These are phyloP conservation scores for Rhea pennata DNA, from an alignment of 2,113 vertebrate species.

Conservation along the genomic window DNA sequence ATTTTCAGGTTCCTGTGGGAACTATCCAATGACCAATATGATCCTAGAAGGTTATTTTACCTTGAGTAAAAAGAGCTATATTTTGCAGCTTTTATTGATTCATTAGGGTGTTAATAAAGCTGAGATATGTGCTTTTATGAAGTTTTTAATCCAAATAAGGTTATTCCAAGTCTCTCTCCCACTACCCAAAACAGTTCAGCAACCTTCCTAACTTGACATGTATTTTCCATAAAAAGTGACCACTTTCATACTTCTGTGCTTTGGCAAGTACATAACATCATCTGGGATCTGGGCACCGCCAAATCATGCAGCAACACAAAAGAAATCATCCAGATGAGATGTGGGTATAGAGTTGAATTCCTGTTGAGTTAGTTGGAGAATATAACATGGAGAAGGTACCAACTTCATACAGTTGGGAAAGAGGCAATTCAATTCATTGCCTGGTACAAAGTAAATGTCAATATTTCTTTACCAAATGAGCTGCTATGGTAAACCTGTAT, in stretches of 20 bases:
- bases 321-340: not conserved
- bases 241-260: not conserved
- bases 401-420: rapidly evolving
- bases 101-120: not conserved
- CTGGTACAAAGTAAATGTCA: not conserved
- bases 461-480: not conserved
- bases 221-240: not conserved
- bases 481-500: not conserved
- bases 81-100: not conserved
- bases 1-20: not conserved
- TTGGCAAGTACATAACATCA: not conserved
- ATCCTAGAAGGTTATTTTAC: not conserved
- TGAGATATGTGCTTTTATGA: not conserved
- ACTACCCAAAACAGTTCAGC: not conserved
- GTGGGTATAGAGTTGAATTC: not conserved
- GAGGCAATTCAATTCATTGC: not conserved
- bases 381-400: not conserved
- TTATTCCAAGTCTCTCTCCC: not conserved
- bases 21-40: not conserved
- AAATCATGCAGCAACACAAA: not conserved
- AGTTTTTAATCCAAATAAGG: not conserved
- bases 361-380: slow-evolving; percentile 33
- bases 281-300: not conserved
- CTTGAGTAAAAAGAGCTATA: not conserved
- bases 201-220: not conserved